These are phyloP conservation scores for Cloeon dipterum DNA, from an alignment of 2,888 invertebrate genomes.

Conservation along the genomic window DNA sequence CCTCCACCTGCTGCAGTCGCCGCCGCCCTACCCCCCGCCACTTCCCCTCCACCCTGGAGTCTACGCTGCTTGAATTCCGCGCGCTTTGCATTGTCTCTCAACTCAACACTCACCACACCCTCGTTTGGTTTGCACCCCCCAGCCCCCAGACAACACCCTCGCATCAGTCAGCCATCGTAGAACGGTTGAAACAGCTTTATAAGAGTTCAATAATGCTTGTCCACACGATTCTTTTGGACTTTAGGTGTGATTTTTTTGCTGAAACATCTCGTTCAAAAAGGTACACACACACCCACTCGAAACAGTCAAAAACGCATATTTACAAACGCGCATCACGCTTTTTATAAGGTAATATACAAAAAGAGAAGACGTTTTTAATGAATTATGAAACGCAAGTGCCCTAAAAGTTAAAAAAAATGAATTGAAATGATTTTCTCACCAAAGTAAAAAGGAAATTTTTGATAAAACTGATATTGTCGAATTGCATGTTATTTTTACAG, in stretches of 20 bases:
- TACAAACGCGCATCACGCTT: conserved; percentile 2
- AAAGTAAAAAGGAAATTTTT: neutral
- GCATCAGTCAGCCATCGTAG: too few relatives aligned
- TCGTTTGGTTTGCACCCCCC: too few relatives aligned
- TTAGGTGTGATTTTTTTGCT: too few relatives aligned
- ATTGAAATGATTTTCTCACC: neutral
- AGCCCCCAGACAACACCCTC: too few relatives aligned
- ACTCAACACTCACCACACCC: too few relatives aligned
- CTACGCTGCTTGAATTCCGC: neutral
- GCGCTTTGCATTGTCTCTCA: too few relatives aligned
- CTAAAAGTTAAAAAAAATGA: too few relatives aligned
- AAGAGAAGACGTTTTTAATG: neutral
- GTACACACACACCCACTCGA: too few relatives aligned
- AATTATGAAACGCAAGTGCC: conserved; percentile 5
- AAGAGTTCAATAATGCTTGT: too few relatives aligned
- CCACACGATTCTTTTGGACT: too few relatives aligned
- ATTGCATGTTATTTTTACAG: conserved; percentile 1
- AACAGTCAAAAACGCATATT: neutral
- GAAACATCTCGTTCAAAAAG: too few relatives aligned
- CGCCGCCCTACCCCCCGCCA: neutral
- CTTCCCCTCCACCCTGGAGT: neutral
- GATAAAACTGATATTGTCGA: neutral
- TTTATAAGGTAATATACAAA: neutral
- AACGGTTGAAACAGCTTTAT: too few relatives aligned
- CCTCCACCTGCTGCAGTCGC: neutral